Conservation (phyloP, 1,140 invertebrate species). For the Ostrea edulis region DNA sequence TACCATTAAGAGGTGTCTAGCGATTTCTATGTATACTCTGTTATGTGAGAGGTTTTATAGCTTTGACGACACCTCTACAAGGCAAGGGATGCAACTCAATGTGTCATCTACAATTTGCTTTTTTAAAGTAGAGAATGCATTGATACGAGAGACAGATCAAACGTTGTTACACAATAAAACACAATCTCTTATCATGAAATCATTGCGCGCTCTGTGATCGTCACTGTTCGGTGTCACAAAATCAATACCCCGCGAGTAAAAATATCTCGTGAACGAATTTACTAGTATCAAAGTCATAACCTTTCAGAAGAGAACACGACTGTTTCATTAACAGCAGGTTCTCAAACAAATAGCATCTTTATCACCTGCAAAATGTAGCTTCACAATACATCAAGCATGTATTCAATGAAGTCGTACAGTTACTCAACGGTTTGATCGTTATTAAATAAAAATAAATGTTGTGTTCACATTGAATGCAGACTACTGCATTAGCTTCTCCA, state of each 20-base stretch:
- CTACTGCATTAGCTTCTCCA: neutral
- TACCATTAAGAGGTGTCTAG: neutral
- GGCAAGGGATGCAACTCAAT: constrained; percentile 16
- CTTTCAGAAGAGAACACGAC: neutral
- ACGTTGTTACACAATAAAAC: neutral
- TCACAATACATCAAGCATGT: neutral
- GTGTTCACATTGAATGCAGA: neutral
- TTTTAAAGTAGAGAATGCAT: neutral
- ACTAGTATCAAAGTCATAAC: neutral
- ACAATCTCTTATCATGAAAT: neutral
- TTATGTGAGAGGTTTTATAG: neutral
- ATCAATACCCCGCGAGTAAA: neutral
- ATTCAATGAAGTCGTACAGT: neutral
- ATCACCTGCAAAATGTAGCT: neutral
- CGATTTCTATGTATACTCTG: neutral
- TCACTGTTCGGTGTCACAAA: neutral
- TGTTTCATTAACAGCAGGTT: neutral
- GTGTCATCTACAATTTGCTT: neutral
- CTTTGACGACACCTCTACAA: neutral
- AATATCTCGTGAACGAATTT: neutral
- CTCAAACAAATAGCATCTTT: neutral
- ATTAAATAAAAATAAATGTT: neutral
- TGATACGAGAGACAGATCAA: constrained; percentile 25
- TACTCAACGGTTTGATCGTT: neutral
- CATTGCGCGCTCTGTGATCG: neutral